Conservation (phyloP, 64 coral and sea anemone genomes). For the Stylophora pistillata region DNA sequence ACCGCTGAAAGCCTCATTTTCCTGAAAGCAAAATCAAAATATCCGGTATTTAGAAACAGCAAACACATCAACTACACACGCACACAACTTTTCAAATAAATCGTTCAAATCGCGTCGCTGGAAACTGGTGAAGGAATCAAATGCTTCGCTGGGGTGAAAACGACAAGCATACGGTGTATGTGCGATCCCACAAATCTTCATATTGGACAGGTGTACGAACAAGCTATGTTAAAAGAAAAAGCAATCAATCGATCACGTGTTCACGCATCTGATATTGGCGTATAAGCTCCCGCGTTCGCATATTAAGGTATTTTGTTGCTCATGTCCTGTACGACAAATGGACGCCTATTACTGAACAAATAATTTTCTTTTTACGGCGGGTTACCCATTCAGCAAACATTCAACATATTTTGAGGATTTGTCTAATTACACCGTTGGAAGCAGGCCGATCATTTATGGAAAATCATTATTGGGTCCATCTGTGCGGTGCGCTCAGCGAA, state of each 20-base stretch:
- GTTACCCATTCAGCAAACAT: not conserved
- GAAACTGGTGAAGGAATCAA: not conserved
- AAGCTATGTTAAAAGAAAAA: constrained; percentile 5
- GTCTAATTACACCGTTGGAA: constrained; percentile 12
- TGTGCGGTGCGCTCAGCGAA: not conserved
- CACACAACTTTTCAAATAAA: not conserved
- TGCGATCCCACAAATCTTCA: not conserved
- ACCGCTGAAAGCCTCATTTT: not conserved
- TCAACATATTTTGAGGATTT: not conserved
- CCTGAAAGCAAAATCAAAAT: constrained; percentile 25
- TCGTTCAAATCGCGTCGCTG: not conserved
- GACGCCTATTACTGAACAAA: constrained; percentile 16
- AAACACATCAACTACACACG: not conserved
- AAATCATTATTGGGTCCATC: not conserved
- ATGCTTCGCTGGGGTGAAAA: not conserved
- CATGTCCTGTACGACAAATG: not conserved
- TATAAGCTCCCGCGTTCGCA: not conserved
- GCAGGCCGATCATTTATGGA: constrained; percentile 9
- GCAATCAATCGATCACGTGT: constrained; percentile 30
- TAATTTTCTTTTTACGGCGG: constrained; percentile 7
- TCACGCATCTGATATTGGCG: not conserved
- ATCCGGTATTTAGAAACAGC: not conserved
- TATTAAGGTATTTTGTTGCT: not conserved
- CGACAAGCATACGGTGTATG: not conserved
- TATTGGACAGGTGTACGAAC: not conserved